Conservation (phyloP, 2,113 vertebrate species). For the Anolis carolinensis region DNA sequence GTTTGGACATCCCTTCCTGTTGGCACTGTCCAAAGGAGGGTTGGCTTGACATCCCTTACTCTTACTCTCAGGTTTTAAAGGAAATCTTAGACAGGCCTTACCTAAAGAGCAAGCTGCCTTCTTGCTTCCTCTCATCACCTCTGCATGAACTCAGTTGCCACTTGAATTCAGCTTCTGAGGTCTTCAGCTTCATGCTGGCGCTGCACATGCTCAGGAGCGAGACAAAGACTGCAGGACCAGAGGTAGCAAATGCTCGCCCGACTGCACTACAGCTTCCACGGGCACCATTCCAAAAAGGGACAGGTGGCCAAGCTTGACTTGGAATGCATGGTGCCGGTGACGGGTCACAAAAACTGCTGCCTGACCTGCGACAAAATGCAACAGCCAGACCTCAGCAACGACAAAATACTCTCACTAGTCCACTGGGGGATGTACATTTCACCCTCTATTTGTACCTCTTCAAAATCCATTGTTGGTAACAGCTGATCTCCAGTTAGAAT, state of each 20-base stretch:
- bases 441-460: too few relatives aligned
- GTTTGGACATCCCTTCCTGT: too few relatives aligned
- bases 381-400: slow-evolving; percentile 88
- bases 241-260: slow-evolving; percentile 96
- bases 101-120: too few relatives aligned
- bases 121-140: too few relatives aligned
- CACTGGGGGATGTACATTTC: slow-evolving; percentile 99
- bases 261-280: slow-evolving; percentile 97
- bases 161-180: too few relatives aligned
- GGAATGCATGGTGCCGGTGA: slow-evolving; percentile 98
- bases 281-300: slow-evolving; percentile 93
- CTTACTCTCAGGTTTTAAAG: too few relatives aligned
- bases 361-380: slow-evolving; percentile 95
- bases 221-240: slow-evolving; percentile 92
- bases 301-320: slow-evolving; percentile 96
- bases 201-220: slow-evolving; percentile 97
- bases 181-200: slow-evolving; percentile 97
- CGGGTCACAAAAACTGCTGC: slow-evolving; percentile 96
- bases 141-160: too few relatives aligned
- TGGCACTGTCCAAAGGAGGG: too few relatives aligned
- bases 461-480: too few relatives aligned
- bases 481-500: too few relatives aligned
- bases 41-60: too few relatives aligned
- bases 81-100: too few relatives aligned
- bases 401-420: slow-evolving; percentile 92